Evolutionary conservation across 1,140 invertebrate species (phyloP).

Genomic region (silkworm (Bombyx mori)): ASM3026992v2 NC_085118.1:15680501-15681000

Average conservation of each 20-base stretch:
- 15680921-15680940: too few species aligned
- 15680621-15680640: too few species aligned
- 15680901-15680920: too few species aligned
- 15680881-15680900: too few species aligned
- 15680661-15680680: too few species aligned
- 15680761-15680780: constrained; percentile 29
- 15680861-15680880: constrained; percentile 26
- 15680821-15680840: constrained; percentile 66
- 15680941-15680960: neutral
- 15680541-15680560: too few species aligned
- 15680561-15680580: constrained; percentile 4
- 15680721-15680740: constrained; percentile 62
- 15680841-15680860: constrained; percentile 54
- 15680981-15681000: constrained; percentile 56
- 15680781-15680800: constrained; percentile 42
- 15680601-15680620: constrained; percentile 24
- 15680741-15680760: constrained; percentile 65
- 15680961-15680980: constrained; percentile 28
- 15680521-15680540: constrained; percentile 52
- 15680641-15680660: too few species aligned
- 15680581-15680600: constrained; percentile 51
- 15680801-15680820: constrained; percentile 61
- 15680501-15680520: constrained; percentile 42
- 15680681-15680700: too few species aligned
- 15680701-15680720: constrained; percentile 30